These are phyloP conservation scores for Zalophus californianus DNA, from an alignment of 2,797 vertebrate genomes.

Conservation along the genomic window DNA sequence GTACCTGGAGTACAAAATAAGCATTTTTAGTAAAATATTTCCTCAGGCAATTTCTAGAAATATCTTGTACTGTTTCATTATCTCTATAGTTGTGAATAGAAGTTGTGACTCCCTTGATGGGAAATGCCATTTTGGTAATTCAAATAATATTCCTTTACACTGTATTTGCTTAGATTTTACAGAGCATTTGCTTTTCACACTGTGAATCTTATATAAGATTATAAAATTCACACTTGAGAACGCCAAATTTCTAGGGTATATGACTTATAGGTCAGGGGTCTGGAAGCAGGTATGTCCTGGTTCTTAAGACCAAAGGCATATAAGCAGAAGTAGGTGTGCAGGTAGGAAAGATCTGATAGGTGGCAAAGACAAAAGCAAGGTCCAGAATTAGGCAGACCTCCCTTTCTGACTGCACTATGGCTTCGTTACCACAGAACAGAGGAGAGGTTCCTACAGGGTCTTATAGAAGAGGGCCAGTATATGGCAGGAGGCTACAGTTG, in stretches of 20 bases:
- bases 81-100: constrained; percentile 44
- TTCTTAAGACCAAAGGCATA: not conserved
- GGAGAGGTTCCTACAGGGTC: not conserved
- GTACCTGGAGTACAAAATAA: constrained; percentile 60
- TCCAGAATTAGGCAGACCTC: not conserved
- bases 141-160: constrained; percentile 47
- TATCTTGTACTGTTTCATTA: constrained; percentile 53
- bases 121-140: constrained; percentile 56
- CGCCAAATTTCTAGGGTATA: not conserved
- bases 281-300: not conserved
- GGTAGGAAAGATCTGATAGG: not conserved
- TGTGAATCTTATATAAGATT: not conserved
- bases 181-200: not conserved
- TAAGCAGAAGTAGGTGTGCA: not conserved
- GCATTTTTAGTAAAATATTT: constrained; percentile 57
- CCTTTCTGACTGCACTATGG: not conserved
- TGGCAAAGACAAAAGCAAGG: not conserved
- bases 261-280: not conserved
- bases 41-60: constrained; percentile 69
- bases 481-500: not conserved
- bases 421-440: not conserved
- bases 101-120: constrained; percentile 47
- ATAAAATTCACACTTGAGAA: constrained; percentile 47
- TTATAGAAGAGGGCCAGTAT: not conserved
- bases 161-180: constrained; percentile 38